Base-by-base conservation (phyloP, 2,888 invertebrate genomes). In the Acleris emargana region DNA sequence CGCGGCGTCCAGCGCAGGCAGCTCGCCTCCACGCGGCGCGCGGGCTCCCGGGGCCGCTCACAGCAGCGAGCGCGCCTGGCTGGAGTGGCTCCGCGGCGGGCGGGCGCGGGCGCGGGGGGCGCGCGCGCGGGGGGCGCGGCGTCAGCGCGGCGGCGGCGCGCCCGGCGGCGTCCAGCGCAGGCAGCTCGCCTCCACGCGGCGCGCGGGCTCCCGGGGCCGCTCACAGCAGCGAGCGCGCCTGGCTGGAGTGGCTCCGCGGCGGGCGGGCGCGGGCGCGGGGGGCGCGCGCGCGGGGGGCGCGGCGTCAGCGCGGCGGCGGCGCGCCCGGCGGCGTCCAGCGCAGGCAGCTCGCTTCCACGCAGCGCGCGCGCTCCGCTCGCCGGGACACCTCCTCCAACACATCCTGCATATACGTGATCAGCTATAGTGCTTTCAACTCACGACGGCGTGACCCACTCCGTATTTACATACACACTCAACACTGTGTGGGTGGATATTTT, bases 311-410 rank as follows among this genome's bases (percentile, higher is more conserved):
- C 77, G 76, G 80, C 77, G 73, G 79, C 75, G 73, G 73, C 71
- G 72, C 69, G 64, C 76, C 76, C 72, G 77, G 78, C 73, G 97
- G 97, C 84, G 95, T 96, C 99, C 99, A 99, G 80, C 97, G 95
- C 84, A 99, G 94, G 91, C 96, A 97, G 75, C 94, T 92, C 61
- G 96, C 95, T 91, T 99, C 98, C 79, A 99, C 97, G 92, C 96
- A 96, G 82, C 97, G 97, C 78, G 96, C 95, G 78, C 96, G 95
- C 51, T 96, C 96, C 47, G 96, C 96, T 62, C 97, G 95, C 62
- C 98, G 97, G 64, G 96, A 95, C 85, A 97, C 98, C 80, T 98
- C 98, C 81, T 99, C 98, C 73, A 99, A 94, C 67, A 99, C 96
- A 87, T 99, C 99, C 96, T 98, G 93, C 3, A 43, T n/a, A 43